Percentiles rank a stretch among this genome's conserved stretches.
Evolutionary conservation across 2,797 vertebrate genomes (phyloP).

Genomic region (Bucorvus abyssinicus): DNA sequence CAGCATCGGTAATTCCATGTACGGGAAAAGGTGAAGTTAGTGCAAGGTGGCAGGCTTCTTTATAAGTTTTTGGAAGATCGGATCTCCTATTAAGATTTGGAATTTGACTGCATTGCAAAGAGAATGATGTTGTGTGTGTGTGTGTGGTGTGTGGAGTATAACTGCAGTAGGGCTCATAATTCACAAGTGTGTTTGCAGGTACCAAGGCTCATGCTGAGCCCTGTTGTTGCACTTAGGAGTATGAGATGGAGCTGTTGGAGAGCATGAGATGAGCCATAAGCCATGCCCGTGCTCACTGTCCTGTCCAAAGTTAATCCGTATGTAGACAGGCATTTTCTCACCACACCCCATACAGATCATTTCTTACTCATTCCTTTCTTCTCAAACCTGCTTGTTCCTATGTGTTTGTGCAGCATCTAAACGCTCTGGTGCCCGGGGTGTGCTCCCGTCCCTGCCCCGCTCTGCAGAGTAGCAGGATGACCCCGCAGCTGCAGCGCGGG

Average conservation of each 20-base stretch:
- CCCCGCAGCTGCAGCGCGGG: rapidly evolving
- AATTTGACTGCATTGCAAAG: neutral
- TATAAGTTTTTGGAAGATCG: neutral
- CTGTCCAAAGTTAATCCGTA: too few relatives aligned
- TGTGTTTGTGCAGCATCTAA: neutral
- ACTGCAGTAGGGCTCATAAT: neutral
- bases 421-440: too few relatives aligned
- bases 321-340: neutral
- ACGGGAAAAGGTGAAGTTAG: neutral
- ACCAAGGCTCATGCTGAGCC: neutral
- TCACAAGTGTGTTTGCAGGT: neutral
- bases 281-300: neutral
- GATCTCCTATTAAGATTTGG: neutral
- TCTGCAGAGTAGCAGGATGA: neutral
- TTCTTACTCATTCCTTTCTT: neutral
- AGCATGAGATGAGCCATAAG: neutral
- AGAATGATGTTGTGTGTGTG: neutral
- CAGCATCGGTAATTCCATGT: neutral
- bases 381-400: neutral
- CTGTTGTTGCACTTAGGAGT: neutral
- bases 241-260: too few relatives aligned
- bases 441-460: neutral
- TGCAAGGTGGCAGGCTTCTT: neutral
- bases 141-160: too few relatives aligned
- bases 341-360: neutral